Evolutionary conservation across 2,113 vertebrate species (phyloP).

Genomic region (Nipponia nippon): DNA sequence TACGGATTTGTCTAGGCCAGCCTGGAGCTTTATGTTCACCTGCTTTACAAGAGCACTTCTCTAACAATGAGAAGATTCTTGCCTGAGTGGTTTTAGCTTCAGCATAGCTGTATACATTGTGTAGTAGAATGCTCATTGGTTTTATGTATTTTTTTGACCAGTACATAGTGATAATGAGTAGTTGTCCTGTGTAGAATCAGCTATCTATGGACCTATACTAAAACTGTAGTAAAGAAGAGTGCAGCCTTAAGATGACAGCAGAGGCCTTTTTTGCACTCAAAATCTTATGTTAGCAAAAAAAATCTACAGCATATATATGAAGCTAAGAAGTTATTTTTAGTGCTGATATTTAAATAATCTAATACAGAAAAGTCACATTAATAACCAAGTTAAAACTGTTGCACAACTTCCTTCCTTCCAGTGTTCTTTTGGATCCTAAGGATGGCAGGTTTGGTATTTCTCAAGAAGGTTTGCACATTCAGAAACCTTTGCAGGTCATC

Average conservation of each 20-base stretch:
- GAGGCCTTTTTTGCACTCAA: not conserved
- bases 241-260: not conserved
- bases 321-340: not conserved
- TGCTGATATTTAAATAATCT: not conserved
- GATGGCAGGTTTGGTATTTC: not conserved
- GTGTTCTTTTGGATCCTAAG: not conserved
- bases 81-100: not conserved
- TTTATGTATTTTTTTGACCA: not conserved
- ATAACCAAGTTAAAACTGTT: not conserved
- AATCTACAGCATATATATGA: not conserved
- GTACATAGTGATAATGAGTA: not conserved
- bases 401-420: not conserved
- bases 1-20: not conserved
- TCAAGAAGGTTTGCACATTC: not conserved
- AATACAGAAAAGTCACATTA: not conserved
- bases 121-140: not conserved
- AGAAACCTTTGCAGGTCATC: not conserved
- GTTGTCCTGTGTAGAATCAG: not conserved
- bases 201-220: not conserved
- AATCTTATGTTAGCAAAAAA: not conserved
- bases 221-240: not conserved
- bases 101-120: not conserved
- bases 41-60: not conserved
- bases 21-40: not conserved
- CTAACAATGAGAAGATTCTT: accelerated